Evolutionary conservation across 2,888 invertebrate genomes (phyloP).

Genomic region (Brachypalpus laphriformis): DNA sequence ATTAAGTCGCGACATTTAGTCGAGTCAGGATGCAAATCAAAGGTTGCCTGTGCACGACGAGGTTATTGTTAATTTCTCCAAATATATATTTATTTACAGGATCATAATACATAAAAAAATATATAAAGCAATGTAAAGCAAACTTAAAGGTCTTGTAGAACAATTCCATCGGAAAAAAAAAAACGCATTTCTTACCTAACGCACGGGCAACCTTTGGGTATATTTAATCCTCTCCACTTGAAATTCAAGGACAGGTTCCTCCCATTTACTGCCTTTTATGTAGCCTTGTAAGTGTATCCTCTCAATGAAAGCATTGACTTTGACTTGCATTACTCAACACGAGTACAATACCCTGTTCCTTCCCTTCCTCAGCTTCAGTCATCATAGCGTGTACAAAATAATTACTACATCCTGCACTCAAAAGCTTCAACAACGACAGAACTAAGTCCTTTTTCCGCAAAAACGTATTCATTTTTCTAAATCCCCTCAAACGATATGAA

Average conservation of each 20-base stretch:
- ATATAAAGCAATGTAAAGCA: too few species aligned
- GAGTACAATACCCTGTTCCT: background rate
- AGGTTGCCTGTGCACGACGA: too few species aligned
- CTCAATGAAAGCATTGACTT: background rate
- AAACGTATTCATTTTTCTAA: constrained; percentile 3
- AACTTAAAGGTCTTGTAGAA: too few species aligned
- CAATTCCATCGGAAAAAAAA: too few species aligned
- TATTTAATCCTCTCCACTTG: background rate
- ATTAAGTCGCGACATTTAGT: too few species aligned
- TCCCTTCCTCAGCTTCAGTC: background rate
- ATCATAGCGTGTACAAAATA: background rate
- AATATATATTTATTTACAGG: too few species aligned
- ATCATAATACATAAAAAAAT: too few species aligned
- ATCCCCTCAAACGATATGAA: background rate
- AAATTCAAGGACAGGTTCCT: background rate
- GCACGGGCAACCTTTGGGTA: background rate
- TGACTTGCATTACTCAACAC: background rate
- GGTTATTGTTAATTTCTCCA: too few species aligned
- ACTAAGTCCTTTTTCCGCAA: background rate
- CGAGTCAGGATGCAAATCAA: too few species aligned
- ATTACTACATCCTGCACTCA: constrained; percentile 10
- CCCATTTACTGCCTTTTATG: background rate
- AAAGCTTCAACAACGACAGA: background rate
- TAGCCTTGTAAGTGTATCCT: background rate
- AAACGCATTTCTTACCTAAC: too few species aligned